Conservation (phyloP, 2,113 vertebrate genomes). For the Panurus biarmicus region DNA sequence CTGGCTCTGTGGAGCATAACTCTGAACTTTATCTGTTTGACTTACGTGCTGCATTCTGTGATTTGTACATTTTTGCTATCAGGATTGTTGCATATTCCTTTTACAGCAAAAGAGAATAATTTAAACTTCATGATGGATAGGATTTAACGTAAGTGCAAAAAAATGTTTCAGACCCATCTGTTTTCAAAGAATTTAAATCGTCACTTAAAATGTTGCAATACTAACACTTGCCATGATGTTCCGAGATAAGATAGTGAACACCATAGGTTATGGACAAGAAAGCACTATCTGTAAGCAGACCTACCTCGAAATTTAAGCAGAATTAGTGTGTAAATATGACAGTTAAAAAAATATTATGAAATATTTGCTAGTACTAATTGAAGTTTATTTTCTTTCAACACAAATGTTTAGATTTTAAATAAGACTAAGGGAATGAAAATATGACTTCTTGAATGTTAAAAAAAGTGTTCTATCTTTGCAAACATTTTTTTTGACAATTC, state of each 20-base stretch:
- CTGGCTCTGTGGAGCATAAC: neutral
- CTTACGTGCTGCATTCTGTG: neutral
- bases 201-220: neutral
- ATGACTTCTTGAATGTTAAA: neutral
- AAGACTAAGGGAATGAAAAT: neutral
- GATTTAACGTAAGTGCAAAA: neutral
- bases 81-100: neutral
- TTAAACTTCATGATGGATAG: neutral
- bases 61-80: neutral
- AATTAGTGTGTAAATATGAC: neutral
- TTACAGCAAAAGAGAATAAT: neutral
- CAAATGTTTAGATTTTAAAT: neutral
- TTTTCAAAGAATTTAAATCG: neutral
- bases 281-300: neutral
- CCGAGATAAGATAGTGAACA: neutral
- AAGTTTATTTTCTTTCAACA: neutral
- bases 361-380: neutral
- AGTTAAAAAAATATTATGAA: neutral
- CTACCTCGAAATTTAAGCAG: neutral
- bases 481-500: neutral
- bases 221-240: neutral
- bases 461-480: neutral
- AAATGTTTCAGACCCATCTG: conserved; percentile 2
- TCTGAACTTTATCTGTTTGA: neutral
- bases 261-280: neutral